Percentiles rank a stretch among this genome's conserved stretches.
Conservation (phyloP, 2,113 vertebrate species). For the Phaethon lepturus region DNA sequence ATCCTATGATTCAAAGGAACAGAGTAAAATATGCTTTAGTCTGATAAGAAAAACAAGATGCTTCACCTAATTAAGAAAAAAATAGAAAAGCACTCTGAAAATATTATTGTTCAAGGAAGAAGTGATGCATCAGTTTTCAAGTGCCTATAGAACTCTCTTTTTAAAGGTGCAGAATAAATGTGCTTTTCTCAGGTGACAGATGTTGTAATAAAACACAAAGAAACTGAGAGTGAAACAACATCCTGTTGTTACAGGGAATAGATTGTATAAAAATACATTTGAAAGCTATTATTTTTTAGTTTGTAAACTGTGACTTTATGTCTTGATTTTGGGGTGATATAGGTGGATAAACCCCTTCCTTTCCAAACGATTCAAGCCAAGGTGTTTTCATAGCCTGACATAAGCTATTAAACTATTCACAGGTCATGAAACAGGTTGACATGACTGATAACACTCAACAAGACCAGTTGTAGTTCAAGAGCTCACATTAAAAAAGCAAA, state of each 20-base stretch:
- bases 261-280: not conserved
- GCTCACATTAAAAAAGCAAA: not conserved
- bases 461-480: not conserved
- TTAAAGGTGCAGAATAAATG: not conserved
- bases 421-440: not conserved
- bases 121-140: not conserved
- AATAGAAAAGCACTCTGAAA: not conserved
- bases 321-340: not conserved
- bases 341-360: not conserved
- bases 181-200: not conserved
- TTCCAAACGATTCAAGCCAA: not conserved
- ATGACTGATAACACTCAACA: not conserved
- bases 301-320: not conserved
- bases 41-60: not conserved
- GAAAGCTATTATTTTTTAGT: not conserved
- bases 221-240: not conserved
- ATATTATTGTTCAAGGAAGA: not conserved
- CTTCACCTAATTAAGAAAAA: not conserved
- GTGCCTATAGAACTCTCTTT: not conserved
- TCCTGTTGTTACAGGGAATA: not conserved
- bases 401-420: not conserved
- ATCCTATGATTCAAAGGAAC: not conserved
- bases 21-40: not conserved
- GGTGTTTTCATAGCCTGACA: conserved; percentile 4
- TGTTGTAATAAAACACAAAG: not conserved